Base-by-base conservation (phyloP, 2,797 vertebrate species). In the Eleutherodactylus coqui region DNA sequence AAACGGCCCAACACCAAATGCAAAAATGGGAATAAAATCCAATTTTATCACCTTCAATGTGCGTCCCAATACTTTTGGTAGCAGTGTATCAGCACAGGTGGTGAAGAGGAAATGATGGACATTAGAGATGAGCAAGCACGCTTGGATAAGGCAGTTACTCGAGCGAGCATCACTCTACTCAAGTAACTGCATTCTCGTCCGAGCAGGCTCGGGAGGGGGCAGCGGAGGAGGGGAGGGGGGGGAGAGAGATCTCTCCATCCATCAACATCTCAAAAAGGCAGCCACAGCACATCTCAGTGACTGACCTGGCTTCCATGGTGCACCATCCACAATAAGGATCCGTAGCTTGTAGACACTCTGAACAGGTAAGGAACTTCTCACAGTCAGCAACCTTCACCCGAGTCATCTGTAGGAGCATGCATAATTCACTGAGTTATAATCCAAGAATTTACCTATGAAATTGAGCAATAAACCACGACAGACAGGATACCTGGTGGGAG, bases 311-410 rank as follows among this genome's bases (percentile, higher is more conserved):
- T 92, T 98, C 97, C 93, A 99, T 95, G 0, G 97, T 94, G 32
- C 98, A 99, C 98, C 98, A 99, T 75, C 98, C 98, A 0, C 98
- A 99, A 92, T 99, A 96, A 75, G 97, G 96, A 0, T 99, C 98
- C 0, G 94, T 94, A 0, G 96, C 96, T 0, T 92, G 94, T 91
- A 99, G 92, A 86, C 98, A 99, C 88, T 96, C 96, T 0, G 24
- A n/a, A 78, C 98, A 99, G 38, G 93, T 96, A 21, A 49, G 86
- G 89, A 96, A 96, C 89, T 94, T 94, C 79, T 94, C 91, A 88
- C 98, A 99, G 0, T 94, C 94, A 0, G 97, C 95, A 84, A 99
- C 97, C 87, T 95, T 97, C 86, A 98, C 96, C 75, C 95, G 94
- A 0, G 96, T 92, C 92, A 99, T 95, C 98, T 99, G 91, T 4